phyloP scores from a whole-genome alignment of 2,888 invertebrate species.

The Nomada ruficornis region DNA sequence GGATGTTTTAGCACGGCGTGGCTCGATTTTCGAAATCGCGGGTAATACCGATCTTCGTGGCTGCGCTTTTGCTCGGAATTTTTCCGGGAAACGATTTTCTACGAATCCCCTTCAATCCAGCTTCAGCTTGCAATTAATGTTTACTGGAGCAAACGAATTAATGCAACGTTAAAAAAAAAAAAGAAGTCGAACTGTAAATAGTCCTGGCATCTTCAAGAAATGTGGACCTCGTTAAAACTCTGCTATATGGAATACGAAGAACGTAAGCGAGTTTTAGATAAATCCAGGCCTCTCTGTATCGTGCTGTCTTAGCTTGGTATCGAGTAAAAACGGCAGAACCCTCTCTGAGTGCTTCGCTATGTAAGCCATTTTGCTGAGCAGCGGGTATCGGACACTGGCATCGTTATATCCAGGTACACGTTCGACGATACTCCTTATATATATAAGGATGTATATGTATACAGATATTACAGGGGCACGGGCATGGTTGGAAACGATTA shows the following conservation, averaged over 20 bases:
- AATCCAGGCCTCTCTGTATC: constrained; percentile 52
- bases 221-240: background rate
- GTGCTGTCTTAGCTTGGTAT: constrained; percentile 47
- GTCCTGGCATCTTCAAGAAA: background rate
- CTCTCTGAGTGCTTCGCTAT: constrained; percentile 73
- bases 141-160: background rate
- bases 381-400: constrained; percentile 69
- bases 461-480: constrained; percentile 60
- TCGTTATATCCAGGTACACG: constrained; percentile 69
- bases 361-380: constrained; percentile 74
- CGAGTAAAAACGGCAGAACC: constrained; percentile 67
- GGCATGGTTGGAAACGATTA: constrained; percentile 74
- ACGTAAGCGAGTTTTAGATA: constrained; percentile 9
- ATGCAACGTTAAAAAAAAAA: background rate
- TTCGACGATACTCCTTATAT: constrained; percentile 47
- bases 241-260: background rate
- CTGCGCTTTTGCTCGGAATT: constrained; percentile 13
- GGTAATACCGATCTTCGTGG: constrained; percentile 45
- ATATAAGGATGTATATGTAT: constrained; percentile 20
- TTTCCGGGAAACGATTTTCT: background rate
- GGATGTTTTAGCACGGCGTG: constrained; percentile 78
- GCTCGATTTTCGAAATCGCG: constrained; percentile 78
- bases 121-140: constrained; percentile 15
- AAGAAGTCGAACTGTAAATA: too few species aligned
- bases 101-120: background rate